Evolutionary conservation across 2,888 invertebrate genomes (phyloP).

Genomic region (Agapostemon virescens): DNA sequence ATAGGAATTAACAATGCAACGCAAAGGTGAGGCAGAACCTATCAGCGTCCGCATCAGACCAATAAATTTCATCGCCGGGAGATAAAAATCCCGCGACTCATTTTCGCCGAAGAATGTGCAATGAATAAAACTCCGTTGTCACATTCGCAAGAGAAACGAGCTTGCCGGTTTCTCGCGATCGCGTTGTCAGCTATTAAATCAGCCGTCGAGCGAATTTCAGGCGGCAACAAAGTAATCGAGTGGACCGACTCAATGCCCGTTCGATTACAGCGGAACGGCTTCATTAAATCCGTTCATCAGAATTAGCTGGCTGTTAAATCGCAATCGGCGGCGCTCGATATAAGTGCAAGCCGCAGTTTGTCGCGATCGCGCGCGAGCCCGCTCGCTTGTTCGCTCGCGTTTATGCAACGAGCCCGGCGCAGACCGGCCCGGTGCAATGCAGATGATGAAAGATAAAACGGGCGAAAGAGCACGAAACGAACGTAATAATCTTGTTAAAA

Average conservation of each 20-base stretch:
- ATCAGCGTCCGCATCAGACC: slow-evolving; percentile 8
- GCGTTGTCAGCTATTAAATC: not conserved
- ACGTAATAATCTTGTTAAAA: slow-evolving; percentile 59
- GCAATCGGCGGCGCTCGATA: slow-evolving; percentile 43
- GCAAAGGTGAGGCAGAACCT: not conserved
- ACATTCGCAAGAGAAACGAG: slow-evolving; percentile 6
- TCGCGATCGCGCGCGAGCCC: slow-evolving; percentile 39
- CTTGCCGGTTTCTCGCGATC: not conserved
- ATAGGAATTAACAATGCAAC: slow-evolving; percentile 4
- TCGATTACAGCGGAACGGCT: slow-evolving; percentile 35
- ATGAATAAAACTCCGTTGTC: not conserved
- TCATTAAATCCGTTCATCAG: slow-evolving; percentile 46
- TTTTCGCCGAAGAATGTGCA: slow-evolving; percentile 5
- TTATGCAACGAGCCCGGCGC: slow-evolving; percentile 42
- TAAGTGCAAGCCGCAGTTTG: slow-evolving; percentile 49
- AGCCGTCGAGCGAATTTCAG: slow-evolving; percentile 29
- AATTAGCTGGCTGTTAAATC: slow-evolving; percentile 49
- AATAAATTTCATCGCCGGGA: slow-evolving; percentile 8
- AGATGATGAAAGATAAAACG: slow-evolving; percentile 56
- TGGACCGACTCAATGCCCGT: not conserved
- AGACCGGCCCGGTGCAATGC: slow-evolving; percentile 33
- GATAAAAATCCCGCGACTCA: not conserved
- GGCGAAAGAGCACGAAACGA: slow-evolving; percentile 43
- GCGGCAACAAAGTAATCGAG: slow-evolving; percentile 14
- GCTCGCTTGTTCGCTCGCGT: not conserved